Evolutionary conservation across 2,797 vertebrate genomes (phyloP).

Genomic region (Pseudomugil tenellus): DNA sequence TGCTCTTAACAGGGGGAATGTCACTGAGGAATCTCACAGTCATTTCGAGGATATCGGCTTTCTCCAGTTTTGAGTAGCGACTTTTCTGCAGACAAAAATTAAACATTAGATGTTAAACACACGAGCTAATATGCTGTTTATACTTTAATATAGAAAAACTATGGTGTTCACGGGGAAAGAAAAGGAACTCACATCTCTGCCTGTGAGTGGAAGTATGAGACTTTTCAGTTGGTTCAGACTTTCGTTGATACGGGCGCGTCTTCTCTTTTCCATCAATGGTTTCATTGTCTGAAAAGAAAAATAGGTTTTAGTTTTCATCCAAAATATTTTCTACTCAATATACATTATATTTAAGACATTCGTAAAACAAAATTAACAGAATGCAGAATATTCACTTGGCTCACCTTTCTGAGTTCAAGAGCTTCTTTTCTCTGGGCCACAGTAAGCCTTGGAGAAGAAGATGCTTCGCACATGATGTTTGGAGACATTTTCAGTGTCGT

Average conservation of each 20-base stretch:
- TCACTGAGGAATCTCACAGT: slow-evolving; percentile 89
- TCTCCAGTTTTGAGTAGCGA: slow-evolving; percentile 88
- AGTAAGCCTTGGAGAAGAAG: slow-evolving; percentile 65
- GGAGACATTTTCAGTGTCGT: slow-evolving; percentile 74
- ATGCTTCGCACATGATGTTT: slow-evolving; percentile 55
- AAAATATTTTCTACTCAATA: not conserved
- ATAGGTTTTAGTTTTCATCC: slow-evolving; percentile 29
- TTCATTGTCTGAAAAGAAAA: slow-evolving; percentile 83
- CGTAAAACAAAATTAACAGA: not conserved
- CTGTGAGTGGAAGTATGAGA: slow-evolving; percentile 87
- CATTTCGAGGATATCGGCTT: slow-evolving; percentile 92
- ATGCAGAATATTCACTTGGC: slow-evolving; percentile 7
- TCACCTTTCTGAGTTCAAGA: slow-evolving; percentile 88
- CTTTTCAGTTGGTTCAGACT: slow-evolving; percentile 86
- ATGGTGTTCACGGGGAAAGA: not conserved
- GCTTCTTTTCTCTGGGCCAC: slow-evolving; percentile 82
- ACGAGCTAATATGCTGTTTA: fast-evolving
- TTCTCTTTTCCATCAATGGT: slow-evolving; percentile 86
- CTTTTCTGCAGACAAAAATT: slow-evolving; percentile 74
- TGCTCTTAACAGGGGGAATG: slow-evolving; percentile 61
- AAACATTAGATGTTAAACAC: slow-evolving; percentile 32
- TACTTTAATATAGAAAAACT: not conserved
- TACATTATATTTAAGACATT: not conserved
- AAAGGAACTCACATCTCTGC: slow-evolving; percentile 83
- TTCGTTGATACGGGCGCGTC: slow-evolving; percentile 90